Percentiles rank a stretch among this genome's conserved stretches.
These are phyloP conservation scores for Gymnogyps californianus DNA, from an alignment of 2,113 vertebrate genomes.

Conservation along the genomic window DNA sequence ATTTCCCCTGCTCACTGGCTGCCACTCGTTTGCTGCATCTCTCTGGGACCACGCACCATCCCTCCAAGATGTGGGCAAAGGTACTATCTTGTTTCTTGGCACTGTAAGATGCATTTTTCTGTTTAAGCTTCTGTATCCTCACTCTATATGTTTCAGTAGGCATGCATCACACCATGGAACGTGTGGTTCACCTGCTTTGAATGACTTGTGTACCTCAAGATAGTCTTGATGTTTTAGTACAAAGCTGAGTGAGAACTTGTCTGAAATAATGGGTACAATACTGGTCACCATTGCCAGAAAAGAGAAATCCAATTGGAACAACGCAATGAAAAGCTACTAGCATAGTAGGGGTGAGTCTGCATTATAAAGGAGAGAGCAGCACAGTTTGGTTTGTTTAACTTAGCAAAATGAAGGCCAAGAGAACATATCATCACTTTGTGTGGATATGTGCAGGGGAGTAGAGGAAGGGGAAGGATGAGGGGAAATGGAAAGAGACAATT, in stretches of 20 bases:
- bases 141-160: not conserved
- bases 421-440: not conserved
- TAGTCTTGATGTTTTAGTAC: not conserved
- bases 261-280: not conserved
- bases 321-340: rapidly evolving
- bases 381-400: not conserved
- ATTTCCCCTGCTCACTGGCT: not conserved
- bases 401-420: not conserved
- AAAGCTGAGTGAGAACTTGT: not conserved
- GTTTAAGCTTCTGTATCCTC: not conserved
- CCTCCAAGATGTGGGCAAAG: slow-evolving; percentile 59
- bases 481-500: not conserved
- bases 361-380: not conserved
- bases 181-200: not conserved
- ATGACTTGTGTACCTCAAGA: not conserved
- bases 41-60: not conserved
- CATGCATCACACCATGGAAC: not conserved
- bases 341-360: not conserved
- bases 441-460: not conserved
- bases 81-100: slow-evolving; percentile 16
- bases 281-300: not conserved
- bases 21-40: not conserved
- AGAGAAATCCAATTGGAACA: not conserved
- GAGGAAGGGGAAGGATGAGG: not conserved
- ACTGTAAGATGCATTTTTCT: not conserved